These are phyloP conservation scores for Conus canariensis DNA, from an alignment of 2,888 invertebrate genomes.

Conservation along the genomic window DNA sequence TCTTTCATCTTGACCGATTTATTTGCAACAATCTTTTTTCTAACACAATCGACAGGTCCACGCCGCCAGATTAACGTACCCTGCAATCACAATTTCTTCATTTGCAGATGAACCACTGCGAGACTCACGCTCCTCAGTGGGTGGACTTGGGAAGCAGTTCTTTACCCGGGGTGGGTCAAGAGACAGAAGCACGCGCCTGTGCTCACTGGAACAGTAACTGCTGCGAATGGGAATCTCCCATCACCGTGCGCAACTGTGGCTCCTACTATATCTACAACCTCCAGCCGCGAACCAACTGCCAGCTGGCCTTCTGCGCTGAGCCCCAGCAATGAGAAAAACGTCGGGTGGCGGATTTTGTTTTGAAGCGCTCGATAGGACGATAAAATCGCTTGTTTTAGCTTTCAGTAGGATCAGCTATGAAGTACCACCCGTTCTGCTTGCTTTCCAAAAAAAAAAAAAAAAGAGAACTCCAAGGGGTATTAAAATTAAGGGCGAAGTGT, in stretches of 20 bases:
- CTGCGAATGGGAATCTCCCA: not conserved
- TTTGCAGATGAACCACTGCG: not conserved
- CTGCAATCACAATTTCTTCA: no score
- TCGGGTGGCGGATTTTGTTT: not conserved
- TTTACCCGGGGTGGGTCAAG: not conserved
- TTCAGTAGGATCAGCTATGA: no score
- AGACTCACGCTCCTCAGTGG: not conserved
- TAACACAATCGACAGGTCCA: not conserved
- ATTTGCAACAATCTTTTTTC: not conserved
- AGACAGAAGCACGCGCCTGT: not conserved
- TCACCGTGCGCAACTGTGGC: conserved; percentile 1
- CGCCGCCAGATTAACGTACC: no score
- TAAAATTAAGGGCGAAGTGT: no score
- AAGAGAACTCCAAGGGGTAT: no score
- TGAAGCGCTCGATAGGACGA: no score
- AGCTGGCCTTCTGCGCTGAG: not conserved
- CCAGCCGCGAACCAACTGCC: not conserved
- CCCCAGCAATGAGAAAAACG: not conserved
- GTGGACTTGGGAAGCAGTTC: no score
- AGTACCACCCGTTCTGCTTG: no score
- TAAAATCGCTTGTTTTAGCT: no score
- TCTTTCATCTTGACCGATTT: not conserved
- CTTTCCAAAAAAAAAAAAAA: no score
- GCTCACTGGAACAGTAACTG: not conserved
- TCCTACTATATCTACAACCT: conserved; percentile 12